Conservation (phyloP, 1,140 invertebrate species). For the Zaprionus taronus region DNA sequence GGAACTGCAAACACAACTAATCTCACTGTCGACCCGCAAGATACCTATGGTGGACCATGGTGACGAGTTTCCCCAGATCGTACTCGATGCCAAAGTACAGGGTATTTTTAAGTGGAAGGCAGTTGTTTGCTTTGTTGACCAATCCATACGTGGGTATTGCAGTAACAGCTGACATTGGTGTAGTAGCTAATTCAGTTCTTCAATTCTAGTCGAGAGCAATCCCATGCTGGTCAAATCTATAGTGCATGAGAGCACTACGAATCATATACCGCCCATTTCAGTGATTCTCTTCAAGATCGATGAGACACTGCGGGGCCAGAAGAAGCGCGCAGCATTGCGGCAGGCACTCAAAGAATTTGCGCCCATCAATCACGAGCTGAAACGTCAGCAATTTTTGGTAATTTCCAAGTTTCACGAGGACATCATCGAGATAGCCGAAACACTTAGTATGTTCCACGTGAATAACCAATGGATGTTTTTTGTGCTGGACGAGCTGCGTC, state of each 20-base stretch:
- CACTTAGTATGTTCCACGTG: slow-evolving; percentile 88
- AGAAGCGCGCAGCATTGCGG: slow-evolving; percentile 61
- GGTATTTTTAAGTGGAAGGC: slow-evolving; percentile 89
- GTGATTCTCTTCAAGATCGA: slow-evolving; percentile 75
- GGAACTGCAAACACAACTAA: not conserved
- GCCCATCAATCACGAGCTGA: slow-evolving; percentile 45
- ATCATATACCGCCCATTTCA: slow-evolving; percentile 74
- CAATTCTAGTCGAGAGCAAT: slow-evolving; percentile 60
- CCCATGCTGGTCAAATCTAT: slow-evolving; percentile 69
- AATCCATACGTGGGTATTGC: slow-evolving; percentile 87
- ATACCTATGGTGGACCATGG: slow-evolving; percentile 88
- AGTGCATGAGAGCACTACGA: slow-evolving; percentile 71
- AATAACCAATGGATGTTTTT: slow-evolving; percentile 92
- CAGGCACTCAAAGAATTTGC: slow-evolving; percentile 62
- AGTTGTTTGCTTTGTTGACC: slow-evolving; percentile 89
- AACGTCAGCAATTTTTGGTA: slow-evolving; percentile 77
- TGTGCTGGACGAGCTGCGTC: slow-evolving; percentile 87
- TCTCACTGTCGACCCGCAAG: slow-evolving; percentile 28
- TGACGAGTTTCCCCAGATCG: slow-evolving; percentile 90
- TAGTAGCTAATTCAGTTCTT: not conserved
- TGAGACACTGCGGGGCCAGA: slow-evolving; percentile 64
- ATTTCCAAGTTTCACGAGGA: slow-evolving; percentile 84
- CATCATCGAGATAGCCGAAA: slow-evolving; percentile 89
- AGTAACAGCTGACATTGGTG: not conserved
- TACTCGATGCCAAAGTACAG: slow-evolving; percentile 88